Evolutionary conservation across 1,140 invertebrate species (phyloP), one percentile per base, ranked within the genome.

Genomic region (Hycleus phaleratus): DNA sequence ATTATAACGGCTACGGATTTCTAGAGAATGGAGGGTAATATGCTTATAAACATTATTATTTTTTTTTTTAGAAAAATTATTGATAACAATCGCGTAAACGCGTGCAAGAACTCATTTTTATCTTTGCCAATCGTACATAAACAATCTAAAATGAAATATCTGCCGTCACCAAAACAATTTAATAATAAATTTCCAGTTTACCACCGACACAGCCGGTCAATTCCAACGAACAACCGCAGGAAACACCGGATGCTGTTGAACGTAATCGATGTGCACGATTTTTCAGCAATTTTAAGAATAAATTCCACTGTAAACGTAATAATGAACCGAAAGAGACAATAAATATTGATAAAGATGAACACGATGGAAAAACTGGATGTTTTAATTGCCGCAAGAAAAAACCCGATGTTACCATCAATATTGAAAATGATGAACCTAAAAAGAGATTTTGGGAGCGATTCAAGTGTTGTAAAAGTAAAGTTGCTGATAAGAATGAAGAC

Each of bases 401-500:
- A 32, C 42, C 49, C n/a, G 48, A 62, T 7, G 62, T 64, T 9
- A 58, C 56, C 8, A 68, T 69, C 26, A 64, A 63, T 39, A 59
- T 68, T 18, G 64, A 66, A 60, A 26, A 56, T 24, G 26, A 69
- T 40, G 67, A 68, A 61, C 48, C 55, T 9, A 52, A 52, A 9
- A 63, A 64, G 56, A 66, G 60, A 58, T 38, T 52, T 7, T 59
- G 49, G 60, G 53, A 68, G 10, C 66, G 59, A 26, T 56, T 67
- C 52, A 71, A 67, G 38, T 73, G 69, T 56, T 71, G 67, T 49
- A 67, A 61, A 51, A 71, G 72, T 11, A 72, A 67, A 58, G 65
- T 68, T 26, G 61, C 58, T n/a, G 71, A 72, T 59, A 52, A 46
- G 5, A 56, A 65, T 53, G 57, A 66, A 5, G 56, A 53, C 3